Conservation (phyloP, 2,888 invertebrate genomes). For the Conomelus anceps region DNA sequence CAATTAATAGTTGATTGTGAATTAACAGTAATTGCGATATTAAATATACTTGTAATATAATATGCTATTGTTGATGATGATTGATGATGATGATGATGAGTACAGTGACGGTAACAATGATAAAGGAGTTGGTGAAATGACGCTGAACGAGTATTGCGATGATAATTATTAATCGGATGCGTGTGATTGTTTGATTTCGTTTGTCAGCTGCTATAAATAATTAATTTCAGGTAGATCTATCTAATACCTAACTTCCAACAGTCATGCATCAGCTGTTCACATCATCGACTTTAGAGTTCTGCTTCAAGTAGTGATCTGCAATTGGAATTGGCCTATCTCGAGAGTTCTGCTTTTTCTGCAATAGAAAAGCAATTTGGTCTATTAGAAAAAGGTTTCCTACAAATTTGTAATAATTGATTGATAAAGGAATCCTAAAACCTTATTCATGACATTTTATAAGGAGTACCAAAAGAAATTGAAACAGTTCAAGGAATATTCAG, state of each 20-base stretch:
- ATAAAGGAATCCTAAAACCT: too few relatives aligned
- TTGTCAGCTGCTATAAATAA: neutral
- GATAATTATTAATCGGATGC: neutral
- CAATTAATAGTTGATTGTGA: neutral
- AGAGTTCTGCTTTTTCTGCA: constrained; percentile 72
- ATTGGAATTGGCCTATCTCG: constrained; percentile 70
- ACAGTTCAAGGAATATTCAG: too few relatives aligned
- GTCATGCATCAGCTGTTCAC: constrained; percentile 21
- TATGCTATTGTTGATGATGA: too few relatives aligned
- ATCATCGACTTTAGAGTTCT: constrained; percentile 19
- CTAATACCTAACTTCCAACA: neutral
- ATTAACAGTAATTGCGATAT: neutral
- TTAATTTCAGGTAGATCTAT: neutral
- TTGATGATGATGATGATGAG: neutral
- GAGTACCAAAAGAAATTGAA: too few relatives aligned
- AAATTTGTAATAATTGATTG: too few relatives aligned
- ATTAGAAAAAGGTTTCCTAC: neutral
- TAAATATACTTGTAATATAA: neutral
- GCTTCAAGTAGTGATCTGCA: constrained; percentile 58
- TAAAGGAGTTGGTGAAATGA: neutral
- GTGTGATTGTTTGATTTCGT: neutral
- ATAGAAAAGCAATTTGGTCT: constrained; percentile 38
- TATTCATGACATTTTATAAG: too few relatives aligned
- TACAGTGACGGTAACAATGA: neutral
- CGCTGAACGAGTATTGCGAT: neutral